Conservation (phyloP, 2,888 invertebrate species). For the Anthophora plumipes region DNA sequence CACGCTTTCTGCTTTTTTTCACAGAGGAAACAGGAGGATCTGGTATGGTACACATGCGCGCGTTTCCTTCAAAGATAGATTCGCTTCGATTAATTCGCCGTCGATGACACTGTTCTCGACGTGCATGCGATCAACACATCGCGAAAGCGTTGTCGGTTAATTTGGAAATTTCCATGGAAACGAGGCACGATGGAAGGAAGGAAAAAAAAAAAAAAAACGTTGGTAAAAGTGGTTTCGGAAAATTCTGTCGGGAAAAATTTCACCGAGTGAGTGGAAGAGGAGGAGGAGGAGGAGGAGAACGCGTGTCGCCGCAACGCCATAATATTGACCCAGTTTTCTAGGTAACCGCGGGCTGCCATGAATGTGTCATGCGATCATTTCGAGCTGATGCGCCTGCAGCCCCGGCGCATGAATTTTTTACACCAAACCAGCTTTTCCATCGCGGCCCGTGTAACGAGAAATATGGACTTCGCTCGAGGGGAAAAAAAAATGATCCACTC, state of each 20-base stretch:
- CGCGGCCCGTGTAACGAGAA: not conserved
- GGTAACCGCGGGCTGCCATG: constrained; percentile 59
- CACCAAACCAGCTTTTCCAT: constrained; percentile 11
- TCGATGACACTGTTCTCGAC: constrained; percentile 24
- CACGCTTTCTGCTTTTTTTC: constrained; percentile 34
- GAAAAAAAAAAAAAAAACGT: no score
- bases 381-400: constrained; percentile 55
- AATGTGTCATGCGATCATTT: constrained; percentile 67
- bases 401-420: constrained; percentile 50
- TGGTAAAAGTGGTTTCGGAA: no score
- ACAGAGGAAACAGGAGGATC: constrained; percentile 10
- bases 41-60: not conserved
- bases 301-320: constrained; percentile 71
- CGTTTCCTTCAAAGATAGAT: constrained; percentile 15
- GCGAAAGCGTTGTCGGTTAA: not conserved
- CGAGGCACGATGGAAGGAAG: no score
- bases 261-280: not conserved
- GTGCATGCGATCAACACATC: constrained; percentile 6
- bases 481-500: not conserved
- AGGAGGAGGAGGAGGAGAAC: no score
- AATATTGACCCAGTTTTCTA: constrained; percentile 76
- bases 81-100: constrained; percentile 23
- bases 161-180: no score
- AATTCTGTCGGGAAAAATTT: not conserved
- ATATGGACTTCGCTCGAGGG: not conserved